Percentiles rank a stretch among this genome's conserved stretches.
phyloP scores from a whole-genome alignment of 2,113 vertebrate species.

The Boleophthalmus pectinirostris region DNA sequence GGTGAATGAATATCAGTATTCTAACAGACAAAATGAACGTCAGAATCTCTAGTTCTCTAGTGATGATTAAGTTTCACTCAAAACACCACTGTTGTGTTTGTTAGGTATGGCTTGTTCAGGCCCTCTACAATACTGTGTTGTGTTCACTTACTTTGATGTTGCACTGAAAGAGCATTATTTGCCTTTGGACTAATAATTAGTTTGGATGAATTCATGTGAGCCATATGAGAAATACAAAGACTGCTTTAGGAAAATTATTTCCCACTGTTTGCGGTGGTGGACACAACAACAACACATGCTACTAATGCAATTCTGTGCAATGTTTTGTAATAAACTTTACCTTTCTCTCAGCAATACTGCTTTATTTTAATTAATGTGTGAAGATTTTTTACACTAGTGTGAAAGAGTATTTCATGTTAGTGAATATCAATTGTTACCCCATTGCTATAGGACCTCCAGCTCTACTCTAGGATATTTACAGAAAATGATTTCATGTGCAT shows the following conservation, averaged over 20 bases:
- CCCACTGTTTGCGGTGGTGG: slow-evolving; percentile 35
- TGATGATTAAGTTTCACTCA: slow-evolving; percentile 47
- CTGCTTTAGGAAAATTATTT: slow-evolving; percentile 51
- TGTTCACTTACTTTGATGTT: slow-evolving; percentile 67
- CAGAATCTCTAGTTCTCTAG: slow-evolving; percentile 10
- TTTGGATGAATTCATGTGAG: slow-evolving; percentile 43
- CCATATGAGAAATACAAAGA: slow-evolving; percentile 60
- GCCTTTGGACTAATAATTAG: slow-evolving; percentile 68
- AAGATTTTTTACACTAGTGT: slow-evolving; percentile 1
- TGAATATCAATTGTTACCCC: background rate
- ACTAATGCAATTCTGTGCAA: slow-evolving; percentile 52
- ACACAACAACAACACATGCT: slow-evolving; percentile 30
- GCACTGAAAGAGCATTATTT: slow-evolving; percentile 50
- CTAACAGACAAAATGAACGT: too few relatives aligned
- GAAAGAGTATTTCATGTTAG: background rate
- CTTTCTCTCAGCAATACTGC: slow-evolving; percentile 25
- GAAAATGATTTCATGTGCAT: background rate
- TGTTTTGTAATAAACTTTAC: slow-evolving; percentile 27
- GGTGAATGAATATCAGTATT: too few relatives aligned
- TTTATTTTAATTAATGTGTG: background rate
- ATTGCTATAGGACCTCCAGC: background rate
- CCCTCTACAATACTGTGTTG: slow-evolving; percentile 45
- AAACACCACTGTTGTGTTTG: slow-evolving; percentile 57
- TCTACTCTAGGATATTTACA: background rate
- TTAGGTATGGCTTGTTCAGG: slow-evolving; percentile 47